phyloP scores from a whole-genome alignment of 2,888 invertebrate genomes.

The Iselma pallidipennis region DNA sequence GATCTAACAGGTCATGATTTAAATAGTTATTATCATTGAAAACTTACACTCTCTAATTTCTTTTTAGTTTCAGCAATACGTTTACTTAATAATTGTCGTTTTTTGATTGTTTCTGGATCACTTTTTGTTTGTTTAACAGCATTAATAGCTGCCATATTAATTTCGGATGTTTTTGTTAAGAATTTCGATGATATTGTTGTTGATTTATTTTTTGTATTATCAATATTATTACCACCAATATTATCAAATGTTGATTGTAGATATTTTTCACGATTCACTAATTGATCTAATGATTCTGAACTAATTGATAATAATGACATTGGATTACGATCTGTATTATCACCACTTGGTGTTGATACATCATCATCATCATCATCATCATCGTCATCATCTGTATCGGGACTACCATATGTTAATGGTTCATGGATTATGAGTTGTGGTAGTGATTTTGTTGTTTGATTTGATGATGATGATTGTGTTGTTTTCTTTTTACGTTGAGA shows the following conservation, averaged over 20 bases:
- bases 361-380: conserved; percentile 76
- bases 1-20: too few species aligned
- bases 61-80: conserved; percentile 82
- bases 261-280: conserved; percentile 64
- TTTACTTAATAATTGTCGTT: conserved; percentile 78
- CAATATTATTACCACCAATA: conserved; percentile 63
- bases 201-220: conserved; percentile 27
- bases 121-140: conserved; percentile 61
- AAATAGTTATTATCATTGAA: conserved; percentile 2
- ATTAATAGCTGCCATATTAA: conserved; percentile 60
- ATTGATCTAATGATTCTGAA: conserved; percentile 67
- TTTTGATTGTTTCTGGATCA: conserved; percentile 67
- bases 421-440: conserved; percentile 32
- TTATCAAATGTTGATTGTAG: conserved; percentile 72
- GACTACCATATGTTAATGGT: conserved; percentile 60
- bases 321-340: conserved; percentile 77
- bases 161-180: conserved; percentile 48
- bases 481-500: conserved; percentile 70
- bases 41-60: conserved; percentile 83
- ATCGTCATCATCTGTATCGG: conserved; percentile 73
- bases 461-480: conserved; percentile 50
- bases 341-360: conserved; percentile 81
- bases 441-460: not conserved
- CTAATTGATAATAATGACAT: conserved; percentile 73
- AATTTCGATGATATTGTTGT: conserved; percentile 69